Evolutionary conservation across 2,797 vertebrate species (phyloP), one percentile per base, ranked within the genome.

Genomic region (Agapornis canus): DNA sequence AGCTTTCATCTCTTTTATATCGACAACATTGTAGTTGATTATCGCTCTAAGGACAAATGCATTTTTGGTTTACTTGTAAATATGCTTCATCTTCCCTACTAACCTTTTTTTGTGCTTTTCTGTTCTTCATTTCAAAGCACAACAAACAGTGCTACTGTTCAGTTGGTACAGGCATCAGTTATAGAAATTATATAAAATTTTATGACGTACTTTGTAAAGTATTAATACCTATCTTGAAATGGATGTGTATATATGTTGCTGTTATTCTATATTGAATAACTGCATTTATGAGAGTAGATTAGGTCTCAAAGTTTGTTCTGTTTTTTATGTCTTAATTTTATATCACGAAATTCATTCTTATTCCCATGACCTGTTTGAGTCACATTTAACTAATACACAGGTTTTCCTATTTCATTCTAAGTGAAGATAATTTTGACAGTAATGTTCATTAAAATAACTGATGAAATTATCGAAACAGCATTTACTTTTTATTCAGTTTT

Each of bases 401-500:
- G 7, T 70, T 93, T 89, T 91, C 18, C 23, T 60, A 22, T 76
- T 93, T 64, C n/a, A 5, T 68, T 89, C 16, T 31, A 91, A 23
- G 61, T 66, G 32, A 82, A 79, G n/a, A 72, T 16, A 70, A 45
- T 71, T 73, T 86, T 82, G 10, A 29, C 22, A 83, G 22, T 22
- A 66, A 9, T 15, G 6, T 68, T 70, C 31, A 65, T 90, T 83
- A 78, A 83, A 73, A 92, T 42, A 88, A 57, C 13, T 42, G 39
- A 81, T 69, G 0, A 75, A 93, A 78, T 78, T 26, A 43, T 57
- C 57, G 69, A 95, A 85, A 70, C 6, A 11, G 4, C 77, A 71
- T 85, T 89, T 89, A 54, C 59, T 90, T 88, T 83, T 88, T 78
- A 75, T 64, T 94, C 65, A 75, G 56, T 64, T 49, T 86, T 39